Evolutionary conservation across 2,888 invertebrate genomes (phyloP), one percentile per base, ranked within the genome.

Genomic region (Troides helena): DNA sequence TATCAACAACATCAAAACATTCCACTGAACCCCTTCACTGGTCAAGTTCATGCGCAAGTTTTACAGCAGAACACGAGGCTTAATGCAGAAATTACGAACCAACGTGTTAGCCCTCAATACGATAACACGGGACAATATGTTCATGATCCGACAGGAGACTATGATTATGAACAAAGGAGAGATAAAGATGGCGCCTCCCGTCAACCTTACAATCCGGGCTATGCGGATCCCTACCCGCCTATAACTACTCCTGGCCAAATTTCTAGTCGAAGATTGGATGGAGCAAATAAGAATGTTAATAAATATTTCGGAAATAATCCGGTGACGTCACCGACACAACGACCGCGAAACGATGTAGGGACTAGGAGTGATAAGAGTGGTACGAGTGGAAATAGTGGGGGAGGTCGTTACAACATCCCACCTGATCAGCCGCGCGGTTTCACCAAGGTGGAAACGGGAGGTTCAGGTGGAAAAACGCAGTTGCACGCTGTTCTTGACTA

Each of bases 401-500:
- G 65, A 36, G 66, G 74, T 74, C 74, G 72, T 70, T 78, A 76
- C 67, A 84, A 74, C 72, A 73, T 81, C 23, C 93, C 91, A 73
- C 92, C 93, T 1, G 92, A 93, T 68, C 90, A 94, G 72, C 94
- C 95, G 50, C 94, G 95, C 4, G 94, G 94, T 7, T 95, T 94
- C 80, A 95, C 95, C 18, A 94, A 94, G 78, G 95, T 95, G 60
- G 92, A 92, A 78, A 82, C 86, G 6, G 94, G 94, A 72, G 91
- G 93, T 1, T 90, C 87, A 71, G 95, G 89, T 78, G 89, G 91
- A 21, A 94, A 94, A 81, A 95, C 95, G 1, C 95, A 95, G 76
- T 86, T 96, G 71, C 96, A 96, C 83, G 95, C 96, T 5, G 94
- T 96, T 30, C 90, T 96, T 65, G 96, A 96, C 82, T 96, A 96